phyloP scores from a whole-genome alignment of 2,888 invertebrate genomes.

The Patella depressa region DNA sequence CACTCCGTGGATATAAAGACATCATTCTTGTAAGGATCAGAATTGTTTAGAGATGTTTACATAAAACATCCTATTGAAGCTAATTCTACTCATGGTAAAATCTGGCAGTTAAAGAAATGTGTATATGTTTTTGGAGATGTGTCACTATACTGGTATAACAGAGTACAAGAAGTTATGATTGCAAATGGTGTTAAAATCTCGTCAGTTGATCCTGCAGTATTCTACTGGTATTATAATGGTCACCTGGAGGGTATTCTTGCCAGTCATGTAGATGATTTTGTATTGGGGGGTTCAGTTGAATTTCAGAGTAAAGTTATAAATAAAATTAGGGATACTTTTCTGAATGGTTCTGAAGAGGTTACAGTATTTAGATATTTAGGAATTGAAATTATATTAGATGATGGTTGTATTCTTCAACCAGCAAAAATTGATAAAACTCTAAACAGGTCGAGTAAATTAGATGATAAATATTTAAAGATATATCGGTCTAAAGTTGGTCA shows the following conservation, averaged over 20 bases:
- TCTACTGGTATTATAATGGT: slow-evolving; percentile 18
- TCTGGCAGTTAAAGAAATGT: not conserved
- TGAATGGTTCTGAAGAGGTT: slow-evolving; percentile 2
- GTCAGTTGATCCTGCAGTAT: slow-evolving; percentile 17
- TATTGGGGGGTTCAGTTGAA: not conserved
- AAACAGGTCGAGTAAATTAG: not conserved
- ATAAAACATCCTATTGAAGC: slow-evolving; percentile 11
- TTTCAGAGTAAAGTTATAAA: not conserved
- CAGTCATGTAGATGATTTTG: slow-evolving; percentile 20
- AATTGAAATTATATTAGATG: not conserved
- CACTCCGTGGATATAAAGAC: slow-evolving; percentile 24
- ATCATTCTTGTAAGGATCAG: slow-evolving; percentile 14
- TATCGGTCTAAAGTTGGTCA: slow-evolving; percentile 13
- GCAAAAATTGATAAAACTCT: not conserved
- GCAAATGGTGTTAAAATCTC: slow-evolving; percentile 12
- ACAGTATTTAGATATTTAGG: slow-evolving; percentile 1
- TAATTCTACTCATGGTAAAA: not conserved
- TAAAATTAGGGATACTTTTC: slow-evolving; percentile 1
- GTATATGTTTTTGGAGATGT: not conserved
- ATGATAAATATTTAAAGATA: not conserved
- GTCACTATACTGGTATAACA: slow-evolving; percentile 15
- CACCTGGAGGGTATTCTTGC: not conserved
- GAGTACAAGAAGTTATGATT: not conserved
- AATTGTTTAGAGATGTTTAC: not conserved
- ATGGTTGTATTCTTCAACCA: not conserved